Evolutionary conservation across 2,888 invertebrate genomes (phyloP).

Genomic region (Apamea crenata): DNA sequence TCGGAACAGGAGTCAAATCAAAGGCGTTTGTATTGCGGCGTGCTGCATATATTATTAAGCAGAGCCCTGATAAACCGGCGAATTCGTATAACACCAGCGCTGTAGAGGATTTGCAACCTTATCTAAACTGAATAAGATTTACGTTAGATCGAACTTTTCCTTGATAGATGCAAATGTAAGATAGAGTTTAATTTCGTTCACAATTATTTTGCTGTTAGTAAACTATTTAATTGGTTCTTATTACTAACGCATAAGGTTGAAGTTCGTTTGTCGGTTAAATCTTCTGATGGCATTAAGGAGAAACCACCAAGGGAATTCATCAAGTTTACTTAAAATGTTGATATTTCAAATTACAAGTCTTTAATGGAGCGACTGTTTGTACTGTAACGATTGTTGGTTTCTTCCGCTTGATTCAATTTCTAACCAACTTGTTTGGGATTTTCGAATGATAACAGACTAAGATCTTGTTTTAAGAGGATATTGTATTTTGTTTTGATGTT

Average conservation of each 20-base stretch:
- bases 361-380: constrained; percentile 75
- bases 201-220: constrained; percentile 46
- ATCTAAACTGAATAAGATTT: constrained; percentile 23
- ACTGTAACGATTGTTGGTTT: constrained; percentile 67
- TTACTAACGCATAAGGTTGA: constrained; percentile 44
- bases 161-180: constrained; percentile 26
- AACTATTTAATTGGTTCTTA: constrained; percentile 48
- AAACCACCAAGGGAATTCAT: constrained; percentile 66
- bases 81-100: constrained; percentile 65
- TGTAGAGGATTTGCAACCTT: constrained; percentile 27
- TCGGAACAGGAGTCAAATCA: constrained; percentile 76
- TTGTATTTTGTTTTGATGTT: constrained; percentile 27
- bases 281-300: not conserved
- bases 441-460: constrained; percentile 35
- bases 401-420: constrained; percentile 62
- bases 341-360: constrained; percentile 75
- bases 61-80: constrained; percentile 75
- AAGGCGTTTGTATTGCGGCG: constrained; percentile 75
- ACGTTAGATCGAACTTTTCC: not conserved
- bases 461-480: constrained; percentile 11
- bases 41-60: constrained; percentile 82
- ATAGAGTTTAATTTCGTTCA: constrained; percentile 53
- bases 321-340: constrained; percentile 77
- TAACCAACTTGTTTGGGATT: constrained; percentile 39
- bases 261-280: constrained; percentile 36